Base-by-base conservation (phyloP, 1,140 invertebrate species). In the Copidosoma floridanum region DNA sequence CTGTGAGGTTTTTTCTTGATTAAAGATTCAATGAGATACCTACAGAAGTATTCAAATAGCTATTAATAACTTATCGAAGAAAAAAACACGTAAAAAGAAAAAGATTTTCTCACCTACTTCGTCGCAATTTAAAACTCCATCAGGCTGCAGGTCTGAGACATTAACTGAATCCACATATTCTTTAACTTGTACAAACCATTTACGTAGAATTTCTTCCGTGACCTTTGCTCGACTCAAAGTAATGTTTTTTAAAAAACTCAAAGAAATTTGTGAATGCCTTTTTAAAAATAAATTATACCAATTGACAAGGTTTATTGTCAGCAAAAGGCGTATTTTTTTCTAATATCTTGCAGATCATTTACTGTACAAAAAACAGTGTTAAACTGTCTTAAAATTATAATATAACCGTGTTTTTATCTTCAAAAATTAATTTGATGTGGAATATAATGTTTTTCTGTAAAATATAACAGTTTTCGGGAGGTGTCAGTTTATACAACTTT, bases 11-110 rank as follows among this genome's bases (percentile, higher is more conserved):
- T 35, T 32, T 26, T 23, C 14, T 23, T 35, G 23, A 20, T 57
- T 44, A 27, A 35, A 56, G 46, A 56, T 56, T 35, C 12, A 35
- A 35, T 35, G 32, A 35, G 12, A 35, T 12, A 35, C 6, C 32
- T n/a, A n/a, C n/a, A n/a, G n/a, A n/a, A n/a, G n/a, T n/a, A n/a
- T 37, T 27, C 46, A 61, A 68, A 75, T 68, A 43, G 65, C 69
- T 40, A 61, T 71, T 65, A 35, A 35, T 7, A 35, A 35, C 12
- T 35, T 35, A 35, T 35, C 6, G 12, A 7, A 7, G 12, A 35
- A 35, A 7, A 35, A n/a, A n/a, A n/a, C n/a, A n/a, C n/a, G n/a
- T 35, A 35, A 35, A 35, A 35, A 35, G n/a, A n/a, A n/a, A 35
- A 35, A 7, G 12, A 35, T 6, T 35, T 35, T 35, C 6, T 7